These are phyloP conservation scores for Nowickia ferox DNA, from an alignment of 2,888 invertebrate species.

Conservation along the genomic window DNA sequence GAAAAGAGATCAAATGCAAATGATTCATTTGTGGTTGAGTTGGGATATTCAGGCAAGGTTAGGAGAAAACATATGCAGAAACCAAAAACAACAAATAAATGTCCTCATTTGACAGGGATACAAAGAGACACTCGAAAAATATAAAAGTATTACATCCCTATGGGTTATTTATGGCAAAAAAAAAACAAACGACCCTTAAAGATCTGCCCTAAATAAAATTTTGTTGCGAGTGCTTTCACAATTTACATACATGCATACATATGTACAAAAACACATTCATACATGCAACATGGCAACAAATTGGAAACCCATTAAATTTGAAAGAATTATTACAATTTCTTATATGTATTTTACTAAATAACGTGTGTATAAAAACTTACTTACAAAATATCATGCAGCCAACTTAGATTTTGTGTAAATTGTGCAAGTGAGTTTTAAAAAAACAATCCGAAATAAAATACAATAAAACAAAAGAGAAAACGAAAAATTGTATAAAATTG, in stretches of 20 bases:
- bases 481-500: constrained; percentile 49
- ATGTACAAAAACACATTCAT: not conserved
- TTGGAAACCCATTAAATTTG: constrained; percentile 67
- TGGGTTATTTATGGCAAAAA: constrained; percentile 45
- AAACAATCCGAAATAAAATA: constrained; percentile 5
- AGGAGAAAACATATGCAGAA: constrained; percentile 70
- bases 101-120: constrained; percentile 60
- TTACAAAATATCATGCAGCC: not conserved
- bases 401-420: not conserved
- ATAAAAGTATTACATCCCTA: constrained; percentile 42
- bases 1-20: constrained; percentile 48
- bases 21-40: constrained; percentile 74
- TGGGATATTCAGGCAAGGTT: constrained; percentile 78
- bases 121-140: constrained; percentile 36
- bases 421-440: constrained; percentile 19
- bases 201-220: constrained; percentile 42
- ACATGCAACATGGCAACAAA: constrained; percentile 29
- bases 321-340: constrained; percentile 30
- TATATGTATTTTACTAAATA: not conserved
- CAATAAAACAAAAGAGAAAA: not conserved
- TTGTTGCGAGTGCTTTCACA: constrained; percentile 1
- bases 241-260: constrained; percentile 17
- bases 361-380: not conserved
- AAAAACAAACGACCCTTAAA: constrained; percentile 50
- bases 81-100: constrained; percentile 38